phyloP scores from a whole-genome alignment of 2,888 invertebrate species.

The Polymixis lichenea region DNA sequence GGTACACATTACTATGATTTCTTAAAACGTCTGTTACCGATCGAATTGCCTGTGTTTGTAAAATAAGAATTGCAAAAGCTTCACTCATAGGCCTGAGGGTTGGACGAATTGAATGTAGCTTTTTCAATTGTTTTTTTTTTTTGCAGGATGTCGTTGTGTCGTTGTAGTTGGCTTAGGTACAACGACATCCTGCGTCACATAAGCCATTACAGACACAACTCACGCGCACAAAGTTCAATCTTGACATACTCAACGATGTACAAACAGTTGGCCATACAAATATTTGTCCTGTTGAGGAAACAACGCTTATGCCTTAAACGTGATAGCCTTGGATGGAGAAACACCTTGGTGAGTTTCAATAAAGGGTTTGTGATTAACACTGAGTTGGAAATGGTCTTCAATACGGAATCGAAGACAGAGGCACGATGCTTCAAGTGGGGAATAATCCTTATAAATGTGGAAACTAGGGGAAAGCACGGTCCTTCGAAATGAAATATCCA shows the following conservation, averaged over 20 bases:
- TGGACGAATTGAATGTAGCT: neutral
- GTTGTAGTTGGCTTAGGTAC: neutral
- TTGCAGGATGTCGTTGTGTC: too few species aligned
- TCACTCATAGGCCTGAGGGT: constrained; percentile 17
- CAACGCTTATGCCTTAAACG: constrained; percentile 12
- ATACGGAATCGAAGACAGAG: neutral
- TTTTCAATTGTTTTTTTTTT: neutral
- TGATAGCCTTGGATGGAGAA: constrained; percentile 39
- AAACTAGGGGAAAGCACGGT: neutral
- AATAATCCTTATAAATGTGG: neutral
- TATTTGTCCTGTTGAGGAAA: constrained; percentile 60
- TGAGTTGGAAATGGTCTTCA: neutral
- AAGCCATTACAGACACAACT: constrained; percentile 35
- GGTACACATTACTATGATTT: neutral
- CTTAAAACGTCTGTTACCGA: neutral
- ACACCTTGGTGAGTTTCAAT: constrained; percentile 14
- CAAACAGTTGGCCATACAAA: constrained; percentile 56
- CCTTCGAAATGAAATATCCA: neutral
- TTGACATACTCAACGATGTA: constrained; percentile 49
- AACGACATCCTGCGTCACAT: constrained; percentile 28
- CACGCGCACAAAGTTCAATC: constrained; percentile 51
- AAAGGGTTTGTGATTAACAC: neutral
- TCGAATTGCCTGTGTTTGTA: neutral
- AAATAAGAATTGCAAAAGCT: neutral
- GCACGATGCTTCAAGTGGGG: neutral